phyloP scores from a whole-genome alignment of 2,797 vertebrate species.

The Molossus alvarezi region DNA sequence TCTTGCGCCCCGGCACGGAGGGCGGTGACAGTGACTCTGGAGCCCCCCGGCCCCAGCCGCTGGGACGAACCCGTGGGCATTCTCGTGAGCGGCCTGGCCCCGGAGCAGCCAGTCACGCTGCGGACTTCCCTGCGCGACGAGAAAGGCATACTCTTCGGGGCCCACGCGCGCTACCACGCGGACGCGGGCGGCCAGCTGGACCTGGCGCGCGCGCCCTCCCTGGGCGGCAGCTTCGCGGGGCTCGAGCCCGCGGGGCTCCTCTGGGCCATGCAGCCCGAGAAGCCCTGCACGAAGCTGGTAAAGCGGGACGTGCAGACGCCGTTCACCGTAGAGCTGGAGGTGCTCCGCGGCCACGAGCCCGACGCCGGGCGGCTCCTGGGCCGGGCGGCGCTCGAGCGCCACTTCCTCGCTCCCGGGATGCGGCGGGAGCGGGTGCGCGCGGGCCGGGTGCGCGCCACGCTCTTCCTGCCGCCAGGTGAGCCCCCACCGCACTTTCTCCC shows the following conservation, averaged over 20 bases:
- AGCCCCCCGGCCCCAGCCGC: slow-evolving; percentile 88
- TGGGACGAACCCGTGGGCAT: slow-evolving; percentile 92
- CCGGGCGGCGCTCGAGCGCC: slow-evolving; percentile 88
- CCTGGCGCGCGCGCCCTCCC: slow-evolving; percentile 88
- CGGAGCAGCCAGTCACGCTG: slow-evolving; percentile 90
- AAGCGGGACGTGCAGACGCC: slow-evolving; percentile 84
- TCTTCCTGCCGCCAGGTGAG: slow-evolving; percentile 92
- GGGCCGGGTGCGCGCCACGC: slow-evolving; percentile 90
- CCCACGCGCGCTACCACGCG: slow-evolving; percentile 89
- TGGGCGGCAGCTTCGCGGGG: slow-evolving; percentile 93
- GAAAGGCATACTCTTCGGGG: slow-evolving; percentile 89
- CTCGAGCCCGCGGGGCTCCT: slow-evolving; percentile 95
- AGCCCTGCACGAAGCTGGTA: slow-evolving; percentile 84
- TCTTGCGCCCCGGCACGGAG: background rate
- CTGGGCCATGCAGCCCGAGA: slow-evolving; percentile 91
- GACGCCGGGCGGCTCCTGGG: slow-evolving; percentile 84
- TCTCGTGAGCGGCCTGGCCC: slow-evolving; percentile 90
- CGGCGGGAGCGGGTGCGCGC: slow-evolving; percentile 88
- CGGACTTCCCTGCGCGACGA: slow-evolving; percentile 90
- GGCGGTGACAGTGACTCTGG: slow-evolving; percentile 60
- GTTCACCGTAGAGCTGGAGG: slow-evolving; percentile 89
- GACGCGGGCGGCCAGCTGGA: slow-evolving; percentile 91
- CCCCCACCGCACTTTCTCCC: fast-evolving
- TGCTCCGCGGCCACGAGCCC: slow-evolving; percentile 84
- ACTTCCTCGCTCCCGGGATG: slow-evolving; percentile 90